A percentile compares a stretch with the other conserved stretches of the same genome.
Conservation (phyloP, 2,113 vertebrate species). For the Gambusia holbrooki region DNA sequence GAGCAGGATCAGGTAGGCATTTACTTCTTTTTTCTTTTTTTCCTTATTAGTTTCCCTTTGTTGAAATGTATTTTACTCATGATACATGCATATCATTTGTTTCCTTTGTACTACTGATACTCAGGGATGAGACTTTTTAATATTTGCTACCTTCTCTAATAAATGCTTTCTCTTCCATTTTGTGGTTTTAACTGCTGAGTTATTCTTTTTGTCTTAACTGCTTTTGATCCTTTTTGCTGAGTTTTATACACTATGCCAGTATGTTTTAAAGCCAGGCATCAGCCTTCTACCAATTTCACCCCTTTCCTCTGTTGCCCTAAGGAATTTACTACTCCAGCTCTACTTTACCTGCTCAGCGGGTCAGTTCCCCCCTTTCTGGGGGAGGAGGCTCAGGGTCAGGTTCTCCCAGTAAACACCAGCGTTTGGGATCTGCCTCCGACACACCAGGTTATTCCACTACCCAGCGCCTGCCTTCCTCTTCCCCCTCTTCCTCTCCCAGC, state of each 20-base stretch:
- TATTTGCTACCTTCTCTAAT: background rate
- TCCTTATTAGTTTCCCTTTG: background rate
- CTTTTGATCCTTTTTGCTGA: background rate
- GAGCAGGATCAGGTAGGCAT: constrained; percentile 72
- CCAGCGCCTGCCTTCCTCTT: constrained; percentile 84
- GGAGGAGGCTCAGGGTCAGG: constrained; percentile 79
- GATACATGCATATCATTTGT: background rate
- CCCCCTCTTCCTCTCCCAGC: constrained; percentile 88
- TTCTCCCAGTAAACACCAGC: constrained; percentile 92
- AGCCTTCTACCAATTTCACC: background rate
- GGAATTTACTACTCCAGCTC: constrained; percentile 93
- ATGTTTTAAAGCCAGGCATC: background rate
- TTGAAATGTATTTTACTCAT: background rate
- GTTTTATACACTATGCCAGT: background rate
- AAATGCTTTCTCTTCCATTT: background rate
- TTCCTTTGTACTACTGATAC: background rate
- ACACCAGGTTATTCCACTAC: constrained; percentile 85
- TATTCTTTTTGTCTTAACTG: background rate
- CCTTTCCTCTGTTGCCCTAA: constrained; percentile 16
- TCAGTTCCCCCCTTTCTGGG: constrained; percentile 89
- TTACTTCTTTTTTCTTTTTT: background rate
- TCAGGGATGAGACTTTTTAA: background rate
- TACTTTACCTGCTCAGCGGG: constrained; percentile 91
- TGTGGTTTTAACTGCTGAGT: background rate
- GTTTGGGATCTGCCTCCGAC: constrained; percentile 87